Evolutionary conservation across 1,140 invertebrate genomes (phyloP), one percentile per base, ranked within the genome.

Genomic region (Eufriesea mexicana): DNA sequence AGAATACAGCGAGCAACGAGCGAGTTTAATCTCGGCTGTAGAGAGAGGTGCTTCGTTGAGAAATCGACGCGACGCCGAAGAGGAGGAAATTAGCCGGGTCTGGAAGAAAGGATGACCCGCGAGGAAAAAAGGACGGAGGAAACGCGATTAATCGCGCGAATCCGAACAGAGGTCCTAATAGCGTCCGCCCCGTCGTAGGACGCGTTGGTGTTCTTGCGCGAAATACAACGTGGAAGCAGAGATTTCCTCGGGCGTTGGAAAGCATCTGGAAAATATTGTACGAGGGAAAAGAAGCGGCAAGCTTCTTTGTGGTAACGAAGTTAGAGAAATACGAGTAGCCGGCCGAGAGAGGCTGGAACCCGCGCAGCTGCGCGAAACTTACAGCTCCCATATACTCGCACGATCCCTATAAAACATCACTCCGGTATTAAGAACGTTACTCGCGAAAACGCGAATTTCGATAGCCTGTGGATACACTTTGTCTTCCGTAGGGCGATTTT

Each of bases 271-370:
- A 79, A 79, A 79, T 79, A 73, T 73, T 62, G 68, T 45, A 54
- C 68, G 55, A 73, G 78, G 28, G 45, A n/a, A 49, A 72, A 72
- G 68, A 72, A 72, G 68, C 55, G 28, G 62, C 62, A 47, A 67
- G 42, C 51, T 79, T 72, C 77, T 79, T 72, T 72, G 77, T 35
- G 77, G 77, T 79, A 79, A 79, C 67, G 57, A 72, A 79, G 77
- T 79, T 79, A 79, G 28, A 79, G 57, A 79, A 72, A 79, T 79
- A 79, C 77, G 76, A 70, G 64, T 59, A 79, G 64, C 35, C 55
- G 55, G 55, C n/a, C 62, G 64, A 45, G 47, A 23, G 51, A 23
- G 51, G 64, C 16, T 57, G 62, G 7, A 14, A 62, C 28, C 28
- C 35, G n/a, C 61, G n/a, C 77, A 55, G 18, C n/a, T 45, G 18